Conservation (phyloP, 2,888 invertebrate species). For the Gisinianus flammeolus region DNA sequence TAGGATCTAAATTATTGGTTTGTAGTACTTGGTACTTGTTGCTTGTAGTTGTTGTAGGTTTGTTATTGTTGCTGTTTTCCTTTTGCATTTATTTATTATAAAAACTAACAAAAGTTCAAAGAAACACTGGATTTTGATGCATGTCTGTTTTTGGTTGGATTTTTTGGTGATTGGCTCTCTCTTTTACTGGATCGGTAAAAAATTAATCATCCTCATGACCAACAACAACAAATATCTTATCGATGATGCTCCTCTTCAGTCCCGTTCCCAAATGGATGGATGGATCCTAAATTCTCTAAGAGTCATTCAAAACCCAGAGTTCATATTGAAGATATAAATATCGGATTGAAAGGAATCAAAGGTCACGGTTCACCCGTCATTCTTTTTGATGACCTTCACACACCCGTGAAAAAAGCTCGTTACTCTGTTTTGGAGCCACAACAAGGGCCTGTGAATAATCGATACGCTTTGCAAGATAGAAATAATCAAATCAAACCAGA, state of each 20-base stretch:
- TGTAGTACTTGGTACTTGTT: neutral
- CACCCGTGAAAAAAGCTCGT: constrained; percentile 50
- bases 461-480: neutral
- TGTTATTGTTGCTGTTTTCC: neutral
- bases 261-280: constrained; percentile 57
- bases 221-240: no score
- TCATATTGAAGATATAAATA: constrained; percentile 37
- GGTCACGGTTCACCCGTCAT: constrained; percentile 50
- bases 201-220: no score
- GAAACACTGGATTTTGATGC: neutral
- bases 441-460: neutral
- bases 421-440: constrained; percentile 55
- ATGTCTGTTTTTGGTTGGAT: constrained; percentile 35
- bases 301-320: constrained; percentile 32
- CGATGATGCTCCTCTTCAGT: no score
- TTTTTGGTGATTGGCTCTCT: constrained; percentile 12
- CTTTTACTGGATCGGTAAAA: neutral
- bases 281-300: constrained; percentile 45
- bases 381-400: constrained; percentile 51
- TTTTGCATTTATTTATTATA: neutral
- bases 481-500: neutral
- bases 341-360: constrained; percentile 43
- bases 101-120: no score
- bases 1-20: neutral
- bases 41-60: neutral